Conservation (phyloP, 2,797 vertebrate species). For the Acipenser oxyrinchus region DNA sequence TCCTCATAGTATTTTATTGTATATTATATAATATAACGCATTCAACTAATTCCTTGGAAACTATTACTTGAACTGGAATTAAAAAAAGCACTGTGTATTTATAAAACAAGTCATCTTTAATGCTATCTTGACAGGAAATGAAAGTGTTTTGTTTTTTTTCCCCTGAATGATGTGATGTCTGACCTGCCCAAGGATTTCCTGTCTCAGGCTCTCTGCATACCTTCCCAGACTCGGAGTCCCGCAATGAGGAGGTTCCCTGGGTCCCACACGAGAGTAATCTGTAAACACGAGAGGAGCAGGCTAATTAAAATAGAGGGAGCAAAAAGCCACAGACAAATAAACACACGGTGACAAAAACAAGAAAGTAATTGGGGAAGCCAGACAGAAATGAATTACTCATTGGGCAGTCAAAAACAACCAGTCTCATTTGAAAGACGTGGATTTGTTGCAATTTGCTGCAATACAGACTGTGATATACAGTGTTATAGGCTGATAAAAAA, state of each 20-base stretch:
- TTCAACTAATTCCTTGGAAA: background rate
- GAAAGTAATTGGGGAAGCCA: too few relatives aligned
- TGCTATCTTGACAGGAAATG: background rate
- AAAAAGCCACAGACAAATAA: too few relatives aligned
- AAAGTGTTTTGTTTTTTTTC: conserved; percentile 2
- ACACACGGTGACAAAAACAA: too few relatives aligned
- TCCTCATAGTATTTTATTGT: background rate
- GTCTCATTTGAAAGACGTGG: too few relatives aligned
- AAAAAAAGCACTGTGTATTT: background rate
- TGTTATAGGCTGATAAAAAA: too few relatives aligned
- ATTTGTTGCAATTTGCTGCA: too few relatives aligned
- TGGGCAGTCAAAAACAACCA: too few relatives aligned
- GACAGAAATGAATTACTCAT: too few relatives aligned
- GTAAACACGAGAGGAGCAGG: background rate
- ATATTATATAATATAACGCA: background rate
- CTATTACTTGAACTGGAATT: background rate
- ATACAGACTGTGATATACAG: too few relatives aligned
- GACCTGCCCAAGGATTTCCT: conserved; percentile 21
- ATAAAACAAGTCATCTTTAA: background rate
- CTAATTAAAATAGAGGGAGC: too few relatives aligned
- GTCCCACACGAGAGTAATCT: conserved; percentile 19
- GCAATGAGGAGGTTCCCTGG: conserved; percentile 26
- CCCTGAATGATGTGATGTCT: conserved; percentile 22
- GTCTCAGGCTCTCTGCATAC: conserved; percentile 20
- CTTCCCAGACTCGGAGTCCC: conserved; percentile 23